Conservation (phyloP, 1,140 invertebrate species). For the Heliconius himera region DNA sequence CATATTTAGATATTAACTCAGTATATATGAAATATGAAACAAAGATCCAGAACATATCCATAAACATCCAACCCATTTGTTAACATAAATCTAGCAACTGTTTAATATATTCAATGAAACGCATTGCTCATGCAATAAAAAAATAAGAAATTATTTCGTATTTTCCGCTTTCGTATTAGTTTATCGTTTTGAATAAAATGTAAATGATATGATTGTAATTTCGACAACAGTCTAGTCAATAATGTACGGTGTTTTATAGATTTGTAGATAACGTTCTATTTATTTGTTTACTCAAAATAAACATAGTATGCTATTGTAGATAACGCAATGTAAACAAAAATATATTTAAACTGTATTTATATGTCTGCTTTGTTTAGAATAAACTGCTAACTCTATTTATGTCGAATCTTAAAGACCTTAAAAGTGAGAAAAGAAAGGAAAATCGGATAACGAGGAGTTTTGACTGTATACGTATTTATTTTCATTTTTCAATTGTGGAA, state of each 20-base stretch:
- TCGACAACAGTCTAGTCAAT: conserved; percentile 41
- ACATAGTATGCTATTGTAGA: conserved; percentile 39
- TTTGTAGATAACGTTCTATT: conserved; percentile 43
- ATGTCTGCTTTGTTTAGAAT: neutral
- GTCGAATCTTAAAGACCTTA: too few species aligned
- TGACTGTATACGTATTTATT: too few species aligned
- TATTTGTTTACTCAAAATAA: conserved; percentile 35
- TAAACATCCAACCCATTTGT: too few species aligned
- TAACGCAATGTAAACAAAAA: conserved; percentile 36
- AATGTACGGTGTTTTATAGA: conserved; percentile 35
- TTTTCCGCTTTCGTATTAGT: neutral
- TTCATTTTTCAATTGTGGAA: too few species aligned
- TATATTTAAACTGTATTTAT: conserved; percentile 31
- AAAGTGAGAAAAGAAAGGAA: neutral
- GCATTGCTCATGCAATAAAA: too few species aligned
- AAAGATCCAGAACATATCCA: too few species aligned
- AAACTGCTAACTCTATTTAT: conserved; percentile 7
- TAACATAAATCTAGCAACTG: too few species aligned
- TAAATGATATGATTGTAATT: neutral
- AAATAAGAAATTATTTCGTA: neutral
- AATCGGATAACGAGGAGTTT: neutral
- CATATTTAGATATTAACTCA: too few species aligned
- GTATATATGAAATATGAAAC: too few species aligned
- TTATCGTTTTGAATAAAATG: neutral
- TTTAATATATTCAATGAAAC: too few species aligned